phyloP scores from a whole-genome alignment of 2,888 invertebrate genomes.

The Rhyacophila evoluta region DNA sequence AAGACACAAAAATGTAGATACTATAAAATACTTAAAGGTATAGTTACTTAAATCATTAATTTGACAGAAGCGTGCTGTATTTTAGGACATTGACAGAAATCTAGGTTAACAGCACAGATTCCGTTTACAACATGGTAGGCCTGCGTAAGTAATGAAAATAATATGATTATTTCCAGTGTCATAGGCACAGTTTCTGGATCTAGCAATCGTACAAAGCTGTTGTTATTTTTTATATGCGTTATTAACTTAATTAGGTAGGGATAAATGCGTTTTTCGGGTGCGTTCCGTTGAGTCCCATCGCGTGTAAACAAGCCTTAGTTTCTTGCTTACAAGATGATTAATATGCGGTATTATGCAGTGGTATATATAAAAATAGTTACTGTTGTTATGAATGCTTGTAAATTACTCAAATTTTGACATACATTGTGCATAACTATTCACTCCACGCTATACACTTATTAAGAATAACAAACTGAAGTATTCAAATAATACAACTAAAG shows the following conservation, averaged over 20 bases:
- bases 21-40: too few species aligned
- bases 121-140: not conserved
- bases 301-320: conserved; percentile 1
- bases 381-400: too few species aligned
- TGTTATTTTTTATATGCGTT: not conserved
- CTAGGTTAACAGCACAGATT: not conserved
- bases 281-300: not conserved
- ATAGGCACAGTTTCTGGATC: not conserved
- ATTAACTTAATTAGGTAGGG: not conserved
- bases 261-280: conserved; percentile 1
- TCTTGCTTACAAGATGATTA: not conserved
- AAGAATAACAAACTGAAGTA: too few species aligned
- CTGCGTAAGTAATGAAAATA: not conserved
- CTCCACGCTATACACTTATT: too few species aligned
- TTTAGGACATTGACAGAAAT: not conserved
- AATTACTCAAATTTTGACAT: too few species aligned
- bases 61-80: too few species aligned
- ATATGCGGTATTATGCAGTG: not conserved
- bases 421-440: too few species aligned
- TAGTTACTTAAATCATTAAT: too few species aligned
- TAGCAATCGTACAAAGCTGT: too few species aligned
- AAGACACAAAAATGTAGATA: not conserved
- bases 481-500: too few species aligned
- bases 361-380: too few species aligned
- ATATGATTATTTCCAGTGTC: not conserved